Evolutionary conservation across 2,797 vertebrate genomes (phyloP), one percentile per base, ranked within the genome.

Genomic region (Sebastes cheni): DNA sequence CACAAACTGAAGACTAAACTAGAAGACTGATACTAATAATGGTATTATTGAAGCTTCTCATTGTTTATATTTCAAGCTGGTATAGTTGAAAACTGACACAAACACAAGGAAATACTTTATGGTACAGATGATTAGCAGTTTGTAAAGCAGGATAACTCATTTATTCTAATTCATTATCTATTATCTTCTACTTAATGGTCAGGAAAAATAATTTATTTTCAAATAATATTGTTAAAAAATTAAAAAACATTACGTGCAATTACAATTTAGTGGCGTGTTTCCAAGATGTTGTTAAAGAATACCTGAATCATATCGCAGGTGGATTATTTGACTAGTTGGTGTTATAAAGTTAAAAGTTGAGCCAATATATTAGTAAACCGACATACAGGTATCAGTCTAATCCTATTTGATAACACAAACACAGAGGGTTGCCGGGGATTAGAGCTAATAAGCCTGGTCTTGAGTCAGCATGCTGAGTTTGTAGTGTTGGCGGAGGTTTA

Each of bases 361-460:
- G 65, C 60, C 56, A 18, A 46, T 73, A 10, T 71, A 16, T 71
- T 65, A 75, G 71, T 72, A 72, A 75, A 67, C 1, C 10, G 7
- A 69, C 67, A 56, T 7, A 50, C 79, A 85, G 87, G 89, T 90
- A 79, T 84, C 73, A 36, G 75, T 77, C 32, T 88, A 90, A 91
- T 90, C 90, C 90, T 65, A 16, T 71, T 67, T 77, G 83, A 84
- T 87, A 71, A 85, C 32, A 72, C 86, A 81, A 87, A 87, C 89
- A 81, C 75, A 74, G 75, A 79, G 66, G 67, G 75, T 11, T 85
- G 79, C 60, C 42, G 5, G 55, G 89, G 90, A 90, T 93, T 89
- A 89, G 82, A 72, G 68, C 77, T 81, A 86, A 90, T 90, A 82
- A 86, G 72, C 54, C 85, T 54, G 3, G 18, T 77, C 76, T 86